Evolutionary conservation across 2,888 invertebrate species (phyloP).

Genomic region (Caenorhabditis becei): DNA sequence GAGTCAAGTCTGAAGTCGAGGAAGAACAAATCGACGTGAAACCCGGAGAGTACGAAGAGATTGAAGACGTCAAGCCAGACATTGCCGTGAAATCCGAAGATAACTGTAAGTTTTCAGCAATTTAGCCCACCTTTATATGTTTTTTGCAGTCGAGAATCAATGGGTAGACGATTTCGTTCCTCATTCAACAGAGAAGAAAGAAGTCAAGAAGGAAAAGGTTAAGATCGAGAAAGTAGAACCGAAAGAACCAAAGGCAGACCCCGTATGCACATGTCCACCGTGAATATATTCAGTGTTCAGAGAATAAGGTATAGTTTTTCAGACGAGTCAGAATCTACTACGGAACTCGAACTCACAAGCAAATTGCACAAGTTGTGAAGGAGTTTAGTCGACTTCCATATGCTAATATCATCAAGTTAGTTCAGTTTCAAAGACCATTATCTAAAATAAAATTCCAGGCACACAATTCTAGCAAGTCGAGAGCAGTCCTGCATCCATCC

Average conservation of each 20-base stretch:
- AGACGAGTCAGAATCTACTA: conserved; percentile 87
- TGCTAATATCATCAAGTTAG: conserved; percentile 79
- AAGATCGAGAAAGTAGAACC: not conserved
- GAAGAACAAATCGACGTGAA: not conserved
- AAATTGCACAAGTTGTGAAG: conserved; percentile 88
- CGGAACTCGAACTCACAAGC: conserved; percentile 89
- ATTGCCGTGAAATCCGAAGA: conserved; percentile 12
- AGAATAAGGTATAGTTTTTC: conserved; percentile 49
- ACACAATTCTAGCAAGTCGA: conserved; percentile 87
- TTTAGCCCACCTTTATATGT: too few relatives aligned
- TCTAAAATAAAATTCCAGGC: conserved; percentile 61
- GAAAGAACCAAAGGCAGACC: conserved; percentile 2
- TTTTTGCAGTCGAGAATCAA: conserved; percentile 56
- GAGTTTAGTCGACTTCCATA: conserved; percentile 87
- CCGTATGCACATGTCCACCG: conserved; percentile 63
- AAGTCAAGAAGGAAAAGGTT: conserved; percentile 1
- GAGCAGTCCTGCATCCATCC: conserved; percentile 88
- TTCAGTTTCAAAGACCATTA: too few relatives aligned
- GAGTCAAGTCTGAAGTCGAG: not conserved
- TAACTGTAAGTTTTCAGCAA: conserved; percentile 9
- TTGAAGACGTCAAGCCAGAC: conserved; percentile 18
- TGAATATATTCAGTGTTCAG: conserved; percentile 1
- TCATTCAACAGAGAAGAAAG: not conserved
- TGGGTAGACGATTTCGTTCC: conserved; percentile 56
- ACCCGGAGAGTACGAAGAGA: not conserved